phyloP scores from a whole-genome alignment of 2,888 invertebrate species.

The Artemia sinica region DNA sequence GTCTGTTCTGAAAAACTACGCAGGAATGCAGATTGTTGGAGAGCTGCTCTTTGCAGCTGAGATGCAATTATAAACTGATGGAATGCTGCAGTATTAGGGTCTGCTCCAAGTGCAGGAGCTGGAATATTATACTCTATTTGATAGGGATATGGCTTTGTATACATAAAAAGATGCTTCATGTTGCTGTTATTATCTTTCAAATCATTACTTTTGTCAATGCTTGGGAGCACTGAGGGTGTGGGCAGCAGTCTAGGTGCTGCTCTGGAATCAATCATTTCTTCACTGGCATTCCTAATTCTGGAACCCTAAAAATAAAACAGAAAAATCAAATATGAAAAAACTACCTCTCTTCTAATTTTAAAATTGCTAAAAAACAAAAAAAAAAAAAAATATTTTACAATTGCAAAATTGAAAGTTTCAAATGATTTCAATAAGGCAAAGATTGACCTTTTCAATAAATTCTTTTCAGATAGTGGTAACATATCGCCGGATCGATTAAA shows the following conservation, averaged over 20 bases:
- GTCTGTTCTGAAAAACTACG: neutral
- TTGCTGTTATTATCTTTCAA: neutral
- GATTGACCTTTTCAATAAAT: too few relatives aligned
- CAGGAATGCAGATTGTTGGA: slow-evolving; percentile 12
- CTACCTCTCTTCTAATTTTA: too few relatives aligned
- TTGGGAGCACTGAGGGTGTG: slow-evolving; percentile 1
- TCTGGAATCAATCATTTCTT: neutral
- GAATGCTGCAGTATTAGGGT: slow-evolving; percentile 1
- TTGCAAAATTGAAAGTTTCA: too few relatives aligned
- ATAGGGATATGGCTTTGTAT: neutral
- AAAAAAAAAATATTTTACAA: too few relatives aligned
- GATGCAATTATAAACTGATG: slow-evolving; percentile 21
- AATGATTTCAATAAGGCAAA: too few relatives aligned
- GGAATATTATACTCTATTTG: neutral
- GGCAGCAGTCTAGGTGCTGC: neutral
- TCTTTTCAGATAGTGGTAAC: too few relatives aligned
- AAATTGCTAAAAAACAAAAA: too few relatives aligned
- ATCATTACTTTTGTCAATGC: neutral
- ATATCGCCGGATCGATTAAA: too few relatives aligned
- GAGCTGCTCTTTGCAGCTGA: slow-evolving; percentile 18
- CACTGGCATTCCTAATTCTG: neutral
- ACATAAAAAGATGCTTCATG: slow-evolving; percentile 13
- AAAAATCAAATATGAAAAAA: too few relatives aligned
- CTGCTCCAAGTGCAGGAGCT: slow-evolving; percentile 1
- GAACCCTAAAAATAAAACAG: neutral